Evolutionary conservation across 92 coral and sea anemone genomes (phyloP), one percentile per base, ranked within the genome.

Genomic region (Phenganax stokvisi): DNA sequence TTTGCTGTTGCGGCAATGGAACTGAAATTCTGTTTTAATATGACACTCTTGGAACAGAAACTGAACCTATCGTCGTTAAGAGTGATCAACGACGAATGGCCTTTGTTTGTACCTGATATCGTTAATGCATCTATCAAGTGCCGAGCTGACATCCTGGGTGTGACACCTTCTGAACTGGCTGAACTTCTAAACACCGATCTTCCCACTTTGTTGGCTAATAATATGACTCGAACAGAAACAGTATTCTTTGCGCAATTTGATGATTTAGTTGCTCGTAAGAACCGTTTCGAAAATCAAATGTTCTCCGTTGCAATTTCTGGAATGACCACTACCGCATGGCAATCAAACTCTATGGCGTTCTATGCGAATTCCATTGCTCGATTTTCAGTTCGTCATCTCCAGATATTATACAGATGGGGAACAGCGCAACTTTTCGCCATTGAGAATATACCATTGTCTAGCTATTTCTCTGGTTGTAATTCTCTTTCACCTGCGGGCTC

Each of bases 361-460:
- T 78, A 57, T 78, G 82, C 82, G 47, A 51, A 78, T 15, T 7
- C 57, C 0, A 61, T 78, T 12, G 47, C 57, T 54, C 44, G 15
- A 10, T 76, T 76, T 47, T 27, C 81, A 12, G 56, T 27, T 57
- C 81, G 81, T 76, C 67, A 76, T 52, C 81, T 76, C 29, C 69
- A 76, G 62, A 76, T 76, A n/a, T 76, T 76, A 59, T 76, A 76
- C 70, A 27, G 72, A 61, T 78, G 82, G 82, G 59, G 61, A 78
- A 8, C 72, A 1, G 72, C 82, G 8, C 82, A 78, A 30, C 58
- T 78, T 61, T 62, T 61, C 54, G 82, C 82, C 10, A 61, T 78
- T 12, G 82, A 78, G 28, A 78, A 78, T 62, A 61, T 78, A 0
- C 10, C 58, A 29, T 51, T 78, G 66, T 61, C 82, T 17, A 44